Conservation (phyloP, 2,797 vertebrate genomes). For the Schizothorax lantsangensis region DNA sequence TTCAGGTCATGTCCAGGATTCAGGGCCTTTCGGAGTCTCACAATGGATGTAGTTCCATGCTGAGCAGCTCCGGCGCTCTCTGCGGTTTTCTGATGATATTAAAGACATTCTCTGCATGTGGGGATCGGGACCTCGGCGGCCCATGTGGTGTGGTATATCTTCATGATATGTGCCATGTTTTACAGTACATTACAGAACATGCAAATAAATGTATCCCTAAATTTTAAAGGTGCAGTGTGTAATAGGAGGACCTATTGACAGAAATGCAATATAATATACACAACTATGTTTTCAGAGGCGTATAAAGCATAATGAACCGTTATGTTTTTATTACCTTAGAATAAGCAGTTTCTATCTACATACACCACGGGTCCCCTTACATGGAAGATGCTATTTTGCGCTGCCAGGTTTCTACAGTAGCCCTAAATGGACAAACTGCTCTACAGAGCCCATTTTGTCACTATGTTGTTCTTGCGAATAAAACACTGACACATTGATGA, state of each 20-base stretch:
- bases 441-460: not conserved
- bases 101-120: slow-evolving; percentile 18
- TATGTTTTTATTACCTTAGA: slow-evolving; percentile 3
- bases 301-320: not conserved
- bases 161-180: not conserved
- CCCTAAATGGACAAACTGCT: not conserved
- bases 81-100: slow-evolving; percentile 30
- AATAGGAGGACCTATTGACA: not conserved
- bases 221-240: not conserved
- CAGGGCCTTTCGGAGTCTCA: not conserved
- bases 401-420: not conserved
- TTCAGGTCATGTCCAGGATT: slow-evolving; percentile 39
- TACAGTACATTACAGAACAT: slow-evolving; percentile 5
- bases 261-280: not conserved
- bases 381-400: not conserved
- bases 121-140: not conserved
- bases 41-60: slow-evolving; percentile 25
- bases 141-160: not conserved
- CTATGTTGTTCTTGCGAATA: not conserved
- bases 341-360: not conserved
- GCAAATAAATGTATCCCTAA: not conserved
- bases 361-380: not conserved
- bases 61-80: not conserved
- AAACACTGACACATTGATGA: too few species aligned
- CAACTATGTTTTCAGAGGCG: not conserved